Evolutionary conservation across 2,797 vertebrate genomes (phyloP), one percentile per base, ranked within the genome.

Genomic region (Vipera ursinii): DNA sequence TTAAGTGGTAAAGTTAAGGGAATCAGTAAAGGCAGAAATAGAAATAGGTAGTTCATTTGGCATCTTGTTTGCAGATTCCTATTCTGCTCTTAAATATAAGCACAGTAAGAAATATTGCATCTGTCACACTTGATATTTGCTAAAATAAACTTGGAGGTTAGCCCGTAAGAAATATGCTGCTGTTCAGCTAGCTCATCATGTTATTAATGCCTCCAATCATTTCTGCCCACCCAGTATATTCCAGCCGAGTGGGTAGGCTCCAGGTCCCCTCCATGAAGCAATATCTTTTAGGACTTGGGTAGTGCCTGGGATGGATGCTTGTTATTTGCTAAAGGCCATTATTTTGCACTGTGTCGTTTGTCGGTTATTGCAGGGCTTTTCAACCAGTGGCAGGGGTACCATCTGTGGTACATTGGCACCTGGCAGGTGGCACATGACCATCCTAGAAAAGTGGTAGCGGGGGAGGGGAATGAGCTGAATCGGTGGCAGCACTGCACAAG

Each of bases 1-100:
- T 99, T 48, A 97, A 92, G 38, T 55, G 90, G 28, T 0, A 7
- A n/a, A 59, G 96, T 99, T 96, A 98, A 98, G 97, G 97, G 97
- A 96, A 93, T 0, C 15, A 56, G 15, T 53, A 90, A 48, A 63
- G 17, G 65, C 7, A 53, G 53, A 87, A 92, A 56, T 10, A 61
- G 59, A 0, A 90, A 7, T 38, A 28, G 53, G 89, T 0, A 0
- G 86, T 57, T 59, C 6, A 1, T 3, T 60, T 32, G 14, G 7
- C 78, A 48, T 78, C 28, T 87, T 44, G 10, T 57, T 15, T 7
- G 0, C 26, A 59, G 15, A 82, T 22, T 6, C 2, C 22, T 22
- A 0, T 20, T 73, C 2, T 56, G 82, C 8, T 69, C 51, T 90
- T 32, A 89, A 86, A 10, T 0, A 4, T n/a, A n/a, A 7, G 53